A percentile compares a stretch with the other conserved stretches of the same genome.
Evolutionary conservation across 2,113 vertebrate genomes (phyloP).

Genomic region (Blennius ocellaris): DNA sequence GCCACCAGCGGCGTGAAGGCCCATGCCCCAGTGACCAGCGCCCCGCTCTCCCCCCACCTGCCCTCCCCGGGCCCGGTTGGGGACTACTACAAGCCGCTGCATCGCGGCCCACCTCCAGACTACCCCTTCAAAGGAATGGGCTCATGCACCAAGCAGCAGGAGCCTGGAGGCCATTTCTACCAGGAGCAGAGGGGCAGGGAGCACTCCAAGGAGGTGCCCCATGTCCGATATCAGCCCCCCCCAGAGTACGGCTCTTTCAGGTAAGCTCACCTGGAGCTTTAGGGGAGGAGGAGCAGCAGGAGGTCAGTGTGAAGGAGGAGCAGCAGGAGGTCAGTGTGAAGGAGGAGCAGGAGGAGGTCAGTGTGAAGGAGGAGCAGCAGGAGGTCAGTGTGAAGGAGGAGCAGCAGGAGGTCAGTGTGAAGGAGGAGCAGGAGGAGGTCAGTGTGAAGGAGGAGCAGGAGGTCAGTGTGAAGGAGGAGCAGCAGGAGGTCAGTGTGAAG

Average conservation of each 20-base stretch:
- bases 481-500: no score
- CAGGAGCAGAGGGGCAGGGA: conserved; percentile 89
- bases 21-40: conserved; percentile 91
- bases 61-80: conserved; percentile 83
- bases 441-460: no score
- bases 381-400: no score
- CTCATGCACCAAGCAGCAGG: conserved; percentile 88
- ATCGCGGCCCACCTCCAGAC: conserved; percentile 95
- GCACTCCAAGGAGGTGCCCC: conserved; percentile 90
- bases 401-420: no score
- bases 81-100: conserved; percentile 92
- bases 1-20: conserved; percentile 97
- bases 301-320: no score
- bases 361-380: no score
- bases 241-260: conserved; percentile 97
- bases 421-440: no score
- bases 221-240: conserved; percentile 97
- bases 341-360: no score
- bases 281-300: no score
- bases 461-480: no score
- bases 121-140: conserved; percentile 93
- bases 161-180: conserved; percentile 87
- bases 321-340: no score
- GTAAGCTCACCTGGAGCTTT: conserved; percentile 76
- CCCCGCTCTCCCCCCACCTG: conserved; percentile 88